These are phyloP conservation scores for rat (Rattus norvegicus) DNA, from an alignment of 2,113 vertebrate species.

Conservation along the genomic window DNA sequence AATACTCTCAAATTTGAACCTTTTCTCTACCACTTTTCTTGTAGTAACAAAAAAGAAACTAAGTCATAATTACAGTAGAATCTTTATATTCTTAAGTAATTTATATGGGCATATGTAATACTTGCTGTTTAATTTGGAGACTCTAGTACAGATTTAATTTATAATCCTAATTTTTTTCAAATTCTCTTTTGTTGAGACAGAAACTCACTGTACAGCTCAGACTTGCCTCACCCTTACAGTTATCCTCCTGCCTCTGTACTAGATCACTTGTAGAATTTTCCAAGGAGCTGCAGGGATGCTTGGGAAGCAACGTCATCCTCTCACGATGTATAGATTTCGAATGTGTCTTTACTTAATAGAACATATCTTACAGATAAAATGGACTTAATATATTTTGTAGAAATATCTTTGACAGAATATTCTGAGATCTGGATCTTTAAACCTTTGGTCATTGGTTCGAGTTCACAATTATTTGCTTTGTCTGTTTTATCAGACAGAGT, in stretches of 20 bases:
- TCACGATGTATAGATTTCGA: not conserved
- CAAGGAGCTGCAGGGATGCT: not conserved
- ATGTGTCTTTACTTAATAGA: not conserved
- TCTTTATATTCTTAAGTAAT: too few species aligned
- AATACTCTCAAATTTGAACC: not conserved
- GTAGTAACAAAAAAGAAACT: too few species aligned
- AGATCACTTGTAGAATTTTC: not conserved
- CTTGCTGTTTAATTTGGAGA: not conserved
- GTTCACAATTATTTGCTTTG: not conserved
- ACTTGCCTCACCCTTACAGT: not conserved
- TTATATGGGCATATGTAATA: not conserved
- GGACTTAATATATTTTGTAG: not conserved
- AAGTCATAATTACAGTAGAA: too few species aligned
- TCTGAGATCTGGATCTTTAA: not conserved
- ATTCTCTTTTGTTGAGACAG: not conserved
- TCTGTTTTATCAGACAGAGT: not conserved
- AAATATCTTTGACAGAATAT: not conserved
- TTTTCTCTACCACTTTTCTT: not conserved
- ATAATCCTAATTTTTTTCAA: not conserved
- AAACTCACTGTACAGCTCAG: not conserved
- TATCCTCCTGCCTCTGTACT: not conserved
- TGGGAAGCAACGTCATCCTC: not conserved
- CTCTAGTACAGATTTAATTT: not conserved
- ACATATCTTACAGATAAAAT: constrained; percentile 1
- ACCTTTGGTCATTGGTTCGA: not conserved